Evolutionary conservation across 2,888 invertebrate genomes (phyloP), one percentile per base, ranked within the genome.

Genomic region (Caenorhabditis japonica): DNA sequence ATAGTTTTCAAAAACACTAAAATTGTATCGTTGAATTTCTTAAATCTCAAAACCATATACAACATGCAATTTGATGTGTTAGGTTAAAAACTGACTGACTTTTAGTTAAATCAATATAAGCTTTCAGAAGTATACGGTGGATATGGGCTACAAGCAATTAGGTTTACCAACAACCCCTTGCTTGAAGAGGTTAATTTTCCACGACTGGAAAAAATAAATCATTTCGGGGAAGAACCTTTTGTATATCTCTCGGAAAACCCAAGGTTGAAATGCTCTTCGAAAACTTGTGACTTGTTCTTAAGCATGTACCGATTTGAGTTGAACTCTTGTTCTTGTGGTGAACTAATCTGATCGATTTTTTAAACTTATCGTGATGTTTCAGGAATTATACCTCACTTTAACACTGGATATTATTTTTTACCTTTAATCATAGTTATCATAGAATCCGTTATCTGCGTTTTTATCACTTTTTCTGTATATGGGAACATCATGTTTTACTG

Each of bases 301-400:
- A 25, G 30, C 12, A 12, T 47, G 2, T 30, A 30, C 17, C 4
- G 7, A n/a, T 47, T 47, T 17, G 47, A 27, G 2, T 17, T 47
- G n/a, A 12, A 25, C 13, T 25, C 25, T 33, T 7, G 8, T 5
- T 25, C 7, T 7, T 47, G 47, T 47, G 47, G 46, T 46, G 8
- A 10, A 23, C 8, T 23, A 19, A n/a, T n/a, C n/a, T n/a, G n/a
- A n/a, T n/a, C n/a, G n/a, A n/a, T n/a, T n/a, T n/a, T n/a, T n/a
- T n/a, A n/a, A n/a, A n/a, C n/a, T n/a, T n/a, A n/a, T n/a, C n/a
- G n/a, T 33, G 13, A 3, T n/a, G 46, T 53, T 44, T 47, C 12
- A 64, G 46, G 49, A n/a, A 10, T 51, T 3, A 39, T 58, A 10
- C 56, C 66, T 1, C 43, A 17, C 4, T 58, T 66, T 27, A 66